Conservation (phyloP, 2,888 invertebrate genomes). For the Morpho helenor region DNA sequence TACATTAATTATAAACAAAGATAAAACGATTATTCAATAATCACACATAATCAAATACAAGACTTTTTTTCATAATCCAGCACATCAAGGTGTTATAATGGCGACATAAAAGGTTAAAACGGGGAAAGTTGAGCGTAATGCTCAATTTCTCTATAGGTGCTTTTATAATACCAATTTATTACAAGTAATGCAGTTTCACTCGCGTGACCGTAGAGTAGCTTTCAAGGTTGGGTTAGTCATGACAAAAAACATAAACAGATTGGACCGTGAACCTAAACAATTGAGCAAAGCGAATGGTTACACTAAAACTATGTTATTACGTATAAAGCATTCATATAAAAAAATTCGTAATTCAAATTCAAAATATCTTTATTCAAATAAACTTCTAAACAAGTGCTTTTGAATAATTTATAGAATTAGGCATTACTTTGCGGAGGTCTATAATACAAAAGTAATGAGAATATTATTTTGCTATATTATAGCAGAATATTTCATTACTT, state of each 20-base stretch:
- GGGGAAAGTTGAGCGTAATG: constrained; percentile 63
- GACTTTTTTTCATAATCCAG: too few species aligned
- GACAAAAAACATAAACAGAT: constrained; percentile 16
- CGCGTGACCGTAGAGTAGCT: constrained; percentile 25
- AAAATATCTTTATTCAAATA: too few species aligned
- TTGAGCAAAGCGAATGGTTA: constrained; percentile 2
- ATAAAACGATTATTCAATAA: not conserved
- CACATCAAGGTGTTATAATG: not conserved
- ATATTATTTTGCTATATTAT: too few species aligned
- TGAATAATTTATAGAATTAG: too few species aligned
- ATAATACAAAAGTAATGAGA: too few species aligned
- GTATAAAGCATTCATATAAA: too few species aligned
- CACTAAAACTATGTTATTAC: too few species aligned
- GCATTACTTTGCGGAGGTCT: too few species aligned
- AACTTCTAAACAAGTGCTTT: too few species aligned
- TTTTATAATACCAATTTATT: constrained; percentile 25
- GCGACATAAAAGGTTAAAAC: constrained; percentile 23
- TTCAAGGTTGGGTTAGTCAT: constrained; percentile 14
- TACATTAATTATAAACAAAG: constrained; percentile 1
- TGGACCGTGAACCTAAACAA: constrained; percentile 14
- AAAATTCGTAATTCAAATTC: too few species aligned
- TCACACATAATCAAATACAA: too few species aligned
- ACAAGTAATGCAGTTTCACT: constrained; percentile 23
- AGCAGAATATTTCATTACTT: too few species aligned
- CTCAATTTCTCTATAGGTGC: constrained; percentile 37